These are phyloP conservation scores for Pachyramphus minor DNA, from an alignment of 2,113 vertebrate genomes.

Conservation along the genomic window DNA sequence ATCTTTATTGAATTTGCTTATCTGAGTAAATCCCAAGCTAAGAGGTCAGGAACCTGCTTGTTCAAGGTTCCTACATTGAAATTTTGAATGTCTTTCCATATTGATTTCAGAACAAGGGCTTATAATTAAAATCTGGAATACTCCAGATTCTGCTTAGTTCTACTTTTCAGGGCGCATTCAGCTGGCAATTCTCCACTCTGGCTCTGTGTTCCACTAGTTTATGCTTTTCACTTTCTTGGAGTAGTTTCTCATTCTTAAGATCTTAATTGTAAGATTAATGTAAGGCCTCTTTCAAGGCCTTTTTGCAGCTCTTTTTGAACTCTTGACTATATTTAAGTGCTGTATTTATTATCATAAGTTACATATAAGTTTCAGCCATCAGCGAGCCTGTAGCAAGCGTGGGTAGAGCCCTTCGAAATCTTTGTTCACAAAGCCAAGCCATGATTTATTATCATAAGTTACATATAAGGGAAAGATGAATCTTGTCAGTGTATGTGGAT, in stretches of 20 bases:
- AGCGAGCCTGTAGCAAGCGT: no score
- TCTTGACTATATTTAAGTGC: neutral
- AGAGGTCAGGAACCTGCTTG: neutral
- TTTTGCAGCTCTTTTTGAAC: neutral
- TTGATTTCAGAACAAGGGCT: neutral
- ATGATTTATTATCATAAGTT: neutral
- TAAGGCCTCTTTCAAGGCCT: neutral
- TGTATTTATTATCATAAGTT: neutral
- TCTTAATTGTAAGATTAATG: no score
- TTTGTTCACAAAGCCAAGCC: no score
- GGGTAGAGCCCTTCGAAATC: no score
- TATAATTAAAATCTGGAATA: neutral
- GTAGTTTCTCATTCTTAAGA: neutral
- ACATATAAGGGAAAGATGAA: neutral
- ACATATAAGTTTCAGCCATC: no score
- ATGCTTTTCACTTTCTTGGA: neutral
- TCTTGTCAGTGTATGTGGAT: neutral
- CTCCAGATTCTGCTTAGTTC: neutral
- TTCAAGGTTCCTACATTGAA: neutral
- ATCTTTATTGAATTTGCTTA: neutral
- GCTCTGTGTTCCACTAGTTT: neutral
- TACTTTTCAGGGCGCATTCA: neutral
- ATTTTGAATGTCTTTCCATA: neutral
- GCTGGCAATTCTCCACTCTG: neutral
- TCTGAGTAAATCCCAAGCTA: neutral